Percentiles rank a stretch among this genome's conserved stretches.
These are phyloP conservation scores for Smittia aterrima DNA, from an alignment of 2,888 invertebrate genomes.

Conservation along the genomic window DNA sequence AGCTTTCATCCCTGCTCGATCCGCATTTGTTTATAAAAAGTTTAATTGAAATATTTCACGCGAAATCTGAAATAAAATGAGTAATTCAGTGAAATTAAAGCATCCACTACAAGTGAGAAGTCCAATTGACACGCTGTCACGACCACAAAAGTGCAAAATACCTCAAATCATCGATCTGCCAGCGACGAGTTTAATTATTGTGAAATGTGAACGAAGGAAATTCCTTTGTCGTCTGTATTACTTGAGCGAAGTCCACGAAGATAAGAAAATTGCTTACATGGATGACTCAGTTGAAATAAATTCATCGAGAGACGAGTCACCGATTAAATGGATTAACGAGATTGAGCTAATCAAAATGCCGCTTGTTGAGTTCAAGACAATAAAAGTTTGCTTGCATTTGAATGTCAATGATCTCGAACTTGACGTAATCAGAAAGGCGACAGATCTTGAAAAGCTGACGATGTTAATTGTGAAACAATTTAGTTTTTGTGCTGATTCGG, in stretches of 20 bases:
- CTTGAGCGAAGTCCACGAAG: constrained; percentile 10
- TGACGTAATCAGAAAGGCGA: not conserved
- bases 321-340: not conserved
- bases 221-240: constrained; percentile 5
- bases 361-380: not conserved
- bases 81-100: not conserved
- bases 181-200: not conserved
- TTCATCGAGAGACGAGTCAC: not conserved
- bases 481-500: constrained; percentile 44
- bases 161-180: not conserved
- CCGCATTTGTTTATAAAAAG: no score
- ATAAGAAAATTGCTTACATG: not conserved
- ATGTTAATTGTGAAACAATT: constrained; percentile 46
- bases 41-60: no score
- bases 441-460: constrained; percentile 43
- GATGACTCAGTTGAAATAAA: constrained; percentile 28
- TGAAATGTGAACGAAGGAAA: not conserved
- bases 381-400: not conserved
- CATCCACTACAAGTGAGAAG: not conserved
- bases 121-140: not conserved
- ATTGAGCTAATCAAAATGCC: not conserved
- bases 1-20: no score
- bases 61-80: constrained; percentile 19
- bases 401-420: not conserved
- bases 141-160: constrained; percentile 28